These are phyloP conservation scores for Drosophila kohkoa DNA, from an alignment of 1,140 invertebrate genomes.

Conservation along the genomic window DNA sequence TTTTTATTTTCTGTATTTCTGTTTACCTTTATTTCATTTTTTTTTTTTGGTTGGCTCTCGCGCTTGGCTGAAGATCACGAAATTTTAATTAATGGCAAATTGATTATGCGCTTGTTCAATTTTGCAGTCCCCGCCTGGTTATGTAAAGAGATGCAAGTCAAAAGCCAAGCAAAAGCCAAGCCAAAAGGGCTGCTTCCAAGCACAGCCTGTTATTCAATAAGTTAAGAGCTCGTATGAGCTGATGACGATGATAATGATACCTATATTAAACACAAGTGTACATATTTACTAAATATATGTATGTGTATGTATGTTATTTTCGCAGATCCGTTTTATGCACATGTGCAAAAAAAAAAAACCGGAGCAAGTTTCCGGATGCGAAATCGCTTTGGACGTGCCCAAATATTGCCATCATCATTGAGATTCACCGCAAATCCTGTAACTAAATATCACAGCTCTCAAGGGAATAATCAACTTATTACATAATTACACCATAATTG, in stretches of 20 bases:
- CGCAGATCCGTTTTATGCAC: constrained; percentile 28
- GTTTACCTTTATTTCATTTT: constrained; percentile 27
- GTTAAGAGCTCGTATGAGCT: constrained; percentile 27
- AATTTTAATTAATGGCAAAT: constrained; percentile 73
- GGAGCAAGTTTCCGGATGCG: constrained; percentile 71
- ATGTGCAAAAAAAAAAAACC: constrained; percentile 62
- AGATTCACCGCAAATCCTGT: constrained; percentile 10
- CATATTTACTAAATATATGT: background rate
- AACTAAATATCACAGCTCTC: background rate
- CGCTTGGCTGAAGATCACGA: constrained; percentile 42
- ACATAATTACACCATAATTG: constrained; percentile 3
- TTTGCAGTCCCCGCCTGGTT: constrained; percentile 62
- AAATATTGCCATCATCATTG: constrained; percentile 9
- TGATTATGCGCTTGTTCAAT: constrained; percentile 61
- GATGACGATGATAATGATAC: constrained; percentile 23
- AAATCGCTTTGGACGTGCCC: constrained; percentile 45
- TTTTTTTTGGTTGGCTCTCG: background rate
- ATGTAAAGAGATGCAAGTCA: constrained; percentile 64
- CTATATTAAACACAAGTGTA: constrained; percentile 6
- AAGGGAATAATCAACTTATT: background rate
- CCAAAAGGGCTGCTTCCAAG: constrained; percentile 29
- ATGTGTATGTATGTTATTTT: background rate
- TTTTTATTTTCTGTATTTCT: constrained; percentile 16
- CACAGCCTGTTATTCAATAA: constrained; percentile 50
- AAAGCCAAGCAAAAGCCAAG: background rate